These are phyloP conservation scores for Burhinus oedicnemus DNA, from an alignment of 2,113 vertebrate genomes.

Conservation along the genomic window DNA sequence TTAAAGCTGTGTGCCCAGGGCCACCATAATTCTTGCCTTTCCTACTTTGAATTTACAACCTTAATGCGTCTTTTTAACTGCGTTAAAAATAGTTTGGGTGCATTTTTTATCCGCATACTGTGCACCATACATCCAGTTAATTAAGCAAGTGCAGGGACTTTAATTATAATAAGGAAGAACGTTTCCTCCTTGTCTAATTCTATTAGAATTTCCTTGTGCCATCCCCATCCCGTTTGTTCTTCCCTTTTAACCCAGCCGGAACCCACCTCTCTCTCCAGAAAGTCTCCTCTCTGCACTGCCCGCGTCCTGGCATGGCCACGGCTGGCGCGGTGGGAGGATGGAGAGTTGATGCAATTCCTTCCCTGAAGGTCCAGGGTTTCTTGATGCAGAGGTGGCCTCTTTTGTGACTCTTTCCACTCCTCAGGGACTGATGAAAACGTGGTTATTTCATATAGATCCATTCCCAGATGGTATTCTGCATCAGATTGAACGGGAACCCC, in stretches of 20 bases:
- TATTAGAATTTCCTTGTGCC: not conserved
- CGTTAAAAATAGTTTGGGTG: constrained; percentile 44
- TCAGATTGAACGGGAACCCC: fast-evolving
- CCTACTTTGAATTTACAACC: not conserved
- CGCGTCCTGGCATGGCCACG: not conserved
- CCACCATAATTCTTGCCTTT: not conserved
- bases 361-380: not conserved
- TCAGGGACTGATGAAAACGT: not conserved
- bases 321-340: fast-evolving
- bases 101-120: not conserved
- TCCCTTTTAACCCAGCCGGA: not conserved
- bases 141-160: not conserved
- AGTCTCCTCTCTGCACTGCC: not conserved
- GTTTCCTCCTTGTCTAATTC: constrained; percentile 3
- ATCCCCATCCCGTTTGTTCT: not conserved
- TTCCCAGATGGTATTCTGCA: not conserved
- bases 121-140: constrained; percentile 22
- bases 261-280: not conserved
- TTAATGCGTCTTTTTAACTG: not conserved
- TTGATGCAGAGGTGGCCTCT: not conserved
- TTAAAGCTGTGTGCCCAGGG: not conserved
- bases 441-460: not conserved
- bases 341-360: not conserved
- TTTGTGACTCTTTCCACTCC: not conserved
- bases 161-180: constrained; percentile 4